Percentiles rank a stretch among this genome's conserved stretches.
Evolutionary conservation across 2,888 invertebrate species (phyloP).

Genomic region (Dicranocentrus wangi): DNA sequence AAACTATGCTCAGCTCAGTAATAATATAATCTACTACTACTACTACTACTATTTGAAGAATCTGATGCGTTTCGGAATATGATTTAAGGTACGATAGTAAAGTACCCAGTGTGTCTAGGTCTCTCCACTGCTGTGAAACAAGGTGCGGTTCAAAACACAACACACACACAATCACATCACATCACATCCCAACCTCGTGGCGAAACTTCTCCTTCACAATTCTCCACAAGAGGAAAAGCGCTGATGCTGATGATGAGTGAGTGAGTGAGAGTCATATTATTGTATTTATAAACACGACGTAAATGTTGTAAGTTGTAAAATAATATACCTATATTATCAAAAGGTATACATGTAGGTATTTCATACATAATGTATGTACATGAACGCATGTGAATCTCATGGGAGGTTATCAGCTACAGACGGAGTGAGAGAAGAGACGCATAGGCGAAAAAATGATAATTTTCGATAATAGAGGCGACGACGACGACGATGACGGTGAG

Average conservation of each 20-base stretch:
- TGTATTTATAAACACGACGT: too few relatives aligned
- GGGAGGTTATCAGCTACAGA: slow-evolving; percentile 30
- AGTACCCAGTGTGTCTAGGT: slow-evolving; percentile 10
- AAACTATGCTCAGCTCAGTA: too few relatives aligned
- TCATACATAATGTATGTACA: neutral
- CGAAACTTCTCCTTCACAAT: slow-evolving; percentile 29
- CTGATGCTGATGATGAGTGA: neutral
- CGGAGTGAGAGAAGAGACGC: neutral
- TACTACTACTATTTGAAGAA: too few relatives aligned
- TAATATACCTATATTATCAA: neutral
- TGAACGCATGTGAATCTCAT: slow-evolving; percentile 4
- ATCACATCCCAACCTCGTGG: slow-evolving; percentile 55
- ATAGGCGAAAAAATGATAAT: slow-evolving; percentile 35
- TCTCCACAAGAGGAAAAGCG: neutral
- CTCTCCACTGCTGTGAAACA: slow-evolving; percentile 20
- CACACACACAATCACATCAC: slow-evolving; percentile 11
- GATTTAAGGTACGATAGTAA: neutral
- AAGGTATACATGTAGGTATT: neutral
- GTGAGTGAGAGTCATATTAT: too few relatives aligned
- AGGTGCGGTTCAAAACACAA: slow-evolving; percentile 57
- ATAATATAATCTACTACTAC: neutral
- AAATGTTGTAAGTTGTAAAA: neutral
- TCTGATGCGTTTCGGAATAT: neutral
- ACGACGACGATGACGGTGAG: slow-evolving; percentile 28
- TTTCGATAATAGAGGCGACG: slow-evolving; percentile 35